Evolutionary conservation across 2,888 invertebrate species (phyloP).

Genomic region (Acleris laterana): DNA sequence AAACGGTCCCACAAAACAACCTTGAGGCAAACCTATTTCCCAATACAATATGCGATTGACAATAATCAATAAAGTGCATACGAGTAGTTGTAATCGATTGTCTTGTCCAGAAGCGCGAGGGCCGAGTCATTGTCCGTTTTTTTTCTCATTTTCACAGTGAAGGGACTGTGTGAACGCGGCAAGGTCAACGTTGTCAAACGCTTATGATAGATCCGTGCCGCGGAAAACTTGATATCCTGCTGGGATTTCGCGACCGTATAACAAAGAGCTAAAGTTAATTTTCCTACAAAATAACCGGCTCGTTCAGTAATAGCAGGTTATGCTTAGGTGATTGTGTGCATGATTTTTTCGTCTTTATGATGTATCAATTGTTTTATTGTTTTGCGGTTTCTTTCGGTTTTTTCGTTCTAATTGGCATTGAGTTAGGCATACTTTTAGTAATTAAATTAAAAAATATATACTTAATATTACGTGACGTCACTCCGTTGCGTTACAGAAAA

Average conservation of each 20-base stretch:
- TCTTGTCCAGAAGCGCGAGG: conserved; percentile 73
- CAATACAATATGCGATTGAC: conserved; percentile 70
- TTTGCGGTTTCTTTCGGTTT: conserved; percentile 24
- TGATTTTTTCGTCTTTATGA: conserved; percentile 29
- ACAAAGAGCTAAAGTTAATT: conserved; percentile 38
- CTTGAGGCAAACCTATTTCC: conserved; percentile 68
- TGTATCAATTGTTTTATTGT: conserved; percentile 38
- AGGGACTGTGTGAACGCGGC: conserved; percentile 81
- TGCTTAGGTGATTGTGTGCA: conserved; percentile 19
- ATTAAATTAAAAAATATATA: no score
- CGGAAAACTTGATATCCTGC: conserved; percentile 45
- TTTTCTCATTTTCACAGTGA: conserved; percentile 81
- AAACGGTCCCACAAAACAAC: conserved; percentile 52
- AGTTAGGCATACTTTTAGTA: no score
- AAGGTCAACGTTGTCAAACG: conserved; percentile 78
- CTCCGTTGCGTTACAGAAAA: no score
- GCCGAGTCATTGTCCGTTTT: conserved; percentile 76
- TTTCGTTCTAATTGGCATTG: conserved; percentile 13
- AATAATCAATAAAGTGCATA: conserved; percentile 80
- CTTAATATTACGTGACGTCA: no score
- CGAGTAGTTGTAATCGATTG: conserved; percentile 77
- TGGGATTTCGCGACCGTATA: conserved; percentile 39
- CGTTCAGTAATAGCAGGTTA: conserved; percentile 25
- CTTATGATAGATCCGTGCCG: conserved; percentile 59
- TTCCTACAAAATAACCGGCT: conserved; percentile 20